These are phyloP conservation scores for Cettia cetti DNA, from an alignment of 2,113 vertebrate species.

Conservation along the genomic window DNA sequence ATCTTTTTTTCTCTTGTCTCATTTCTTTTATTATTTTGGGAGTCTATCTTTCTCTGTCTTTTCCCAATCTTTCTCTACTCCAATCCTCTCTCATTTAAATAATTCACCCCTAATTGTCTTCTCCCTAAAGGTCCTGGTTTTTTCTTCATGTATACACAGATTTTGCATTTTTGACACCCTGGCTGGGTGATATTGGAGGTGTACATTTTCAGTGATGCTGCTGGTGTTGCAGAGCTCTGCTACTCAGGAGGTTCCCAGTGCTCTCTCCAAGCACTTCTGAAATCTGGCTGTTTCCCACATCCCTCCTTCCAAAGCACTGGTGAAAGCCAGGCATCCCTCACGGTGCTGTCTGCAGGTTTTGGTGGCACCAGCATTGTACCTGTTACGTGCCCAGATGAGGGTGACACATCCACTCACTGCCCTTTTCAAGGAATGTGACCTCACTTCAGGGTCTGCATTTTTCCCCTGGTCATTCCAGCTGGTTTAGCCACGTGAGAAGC, in stretches of 20 bases:
- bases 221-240: neutral
- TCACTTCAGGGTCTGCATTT: neutral
- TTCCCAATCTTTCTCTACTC: neutral
- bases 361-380: neutral
- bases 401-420: neutral
- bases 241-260: neutral
- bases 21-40: neutral
- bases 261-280: neutral
- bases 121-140: neutral
- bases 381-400: neutral
- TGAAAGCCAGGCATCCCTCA: neutral
- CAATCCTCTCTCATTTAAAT: neutral
- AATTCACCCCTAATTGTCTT: neutral
- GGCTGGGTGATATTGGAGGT: neutral
- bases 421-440: neutral
- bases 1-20: neutral
- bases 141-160: neutral
- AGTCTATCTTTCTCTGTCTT: neutral
- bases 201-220: neutral
- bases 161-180: neutral
- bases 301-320: neutral
- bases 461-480: neutral
- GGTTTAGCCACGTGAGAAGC: fast-evolving
- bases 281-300: neutral
- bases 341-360: fast-evolving